Conservation (phyloP, 2,797 vertebrate genomes). For the Sciurus vulgaris region DNA sequence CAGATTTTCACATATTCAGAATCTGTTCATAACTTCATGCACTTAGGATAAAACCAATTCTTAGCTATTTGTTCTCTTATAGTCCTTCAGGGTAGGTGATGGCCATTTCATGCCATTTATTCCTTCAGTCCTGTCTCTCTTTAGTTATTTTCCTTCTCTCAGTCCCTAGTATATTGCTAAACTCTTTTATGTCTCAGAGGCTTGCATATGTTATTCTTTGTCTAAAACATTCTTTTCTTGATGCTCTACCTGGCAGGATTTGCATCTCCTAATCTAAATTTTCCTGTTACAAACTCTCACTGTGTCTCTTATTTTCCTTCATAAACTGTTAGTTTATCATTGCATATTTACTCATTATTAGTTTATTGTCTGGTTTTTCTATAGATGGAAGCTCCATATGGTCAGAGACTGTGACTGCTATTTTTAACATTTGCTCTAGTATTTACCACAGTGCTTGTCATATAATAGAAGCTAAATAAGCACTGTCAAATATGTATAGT, state of each 20-base stretch:
- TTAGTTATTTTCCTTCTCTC: conserved; percentile 21
- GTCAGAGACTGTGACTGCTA: background rate
- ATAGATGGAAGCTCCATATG: background rate
- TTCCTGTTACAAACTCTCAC: conserved; percentile 13
- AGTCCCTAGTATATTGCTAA: background rate
- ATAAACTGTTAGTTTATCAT: conserved; percentile 15
- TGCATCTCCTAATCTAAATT: background rate
- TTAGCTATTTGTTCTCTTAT: background rate
- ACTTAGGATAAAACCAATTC: conserved; percentile 37
- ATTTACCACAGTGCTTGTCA: background rate
- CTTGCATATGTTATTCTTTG: background rate
- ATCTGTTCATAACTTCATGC: conserved; percentile 16
- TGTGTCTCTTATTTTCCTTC: conserved; percentile 36
- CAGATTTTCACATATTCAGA: conserved; percentile 25
- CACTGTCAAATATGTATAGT: background rate
- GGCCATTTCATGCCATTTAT: background rate
- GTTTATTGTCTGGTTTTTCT: conserved; percentile 26
- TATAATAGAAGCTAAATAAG: background rate
- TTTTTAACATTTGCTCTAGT: background rate
- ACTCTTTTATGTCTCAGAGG: background rate
- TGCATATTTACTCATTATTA: conserved; percentile 37
- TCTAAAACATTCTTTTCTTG: background rate
- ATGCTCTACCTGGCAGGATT: background rate
- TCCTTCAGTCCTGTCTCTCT: background rate
- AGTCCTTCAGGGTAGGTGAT: background rate